Conservation (phyloP, 2,113 vertebrate genomes). For the Podarcis muralis region DNA sequence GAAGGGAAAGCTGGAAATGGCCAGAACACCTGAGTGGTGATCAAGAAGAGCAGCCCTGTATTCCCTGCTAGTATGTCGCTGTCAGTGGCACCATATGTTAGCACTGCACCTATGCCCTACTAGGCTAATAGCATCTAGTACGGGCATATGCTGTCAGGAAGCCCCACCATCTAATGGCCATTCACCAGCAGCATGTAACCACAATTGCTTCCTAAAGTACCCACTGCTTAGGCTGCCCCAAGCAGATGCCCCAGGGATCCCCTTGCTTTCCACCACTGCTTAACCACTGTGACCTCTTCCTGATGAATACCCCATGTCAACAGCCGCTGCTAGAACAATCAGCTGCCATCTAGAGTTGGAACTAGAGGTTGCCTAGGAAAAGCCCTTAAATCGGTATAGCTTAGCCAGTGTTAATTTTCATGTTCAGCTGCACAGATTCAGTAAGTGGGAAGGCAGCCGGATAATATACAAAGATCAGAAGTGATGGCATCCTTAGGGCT, state of each 20-base stretch:
- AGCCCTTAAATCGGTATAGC: no score
- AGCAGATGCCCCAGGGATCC: not conserved
- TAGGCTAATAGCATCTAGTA: no score
- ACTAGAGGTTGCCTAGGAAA: no score
- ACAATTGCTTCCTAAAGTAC: not conserved
- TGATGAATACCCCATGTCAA: not conserved
- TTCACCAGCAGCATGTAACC: not conserved
- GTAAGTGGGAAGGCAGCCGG: no score
- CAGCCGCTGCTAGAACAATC: not conserved
- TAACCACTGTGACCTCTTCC: not conserved
- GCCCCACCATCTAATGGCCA: not conserved
- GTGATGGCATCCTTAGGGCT: not conserved
- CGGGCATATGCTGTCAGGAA: no score
- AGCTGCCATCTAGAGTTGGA: no score
- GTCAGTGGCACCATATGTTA: no score
- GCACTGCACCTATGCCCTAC: no score
- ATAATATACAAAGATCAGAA: not conserved
- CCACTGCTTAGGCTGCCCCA: not conserved
- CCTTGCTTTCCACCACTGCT: not conserved
- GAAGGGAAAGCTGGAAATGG: no score
- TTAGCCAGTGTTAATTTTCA: not conserved
- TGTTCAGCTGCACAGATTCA: not conserved
- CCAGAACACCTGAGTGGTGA: no score
- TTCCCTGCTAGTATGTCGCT: no score
- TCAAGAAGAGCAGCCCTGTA: no score